phyloP scores from a whole-genome alignment of 2,888 invertebrate species.

The Apamea crenata region DNA sequence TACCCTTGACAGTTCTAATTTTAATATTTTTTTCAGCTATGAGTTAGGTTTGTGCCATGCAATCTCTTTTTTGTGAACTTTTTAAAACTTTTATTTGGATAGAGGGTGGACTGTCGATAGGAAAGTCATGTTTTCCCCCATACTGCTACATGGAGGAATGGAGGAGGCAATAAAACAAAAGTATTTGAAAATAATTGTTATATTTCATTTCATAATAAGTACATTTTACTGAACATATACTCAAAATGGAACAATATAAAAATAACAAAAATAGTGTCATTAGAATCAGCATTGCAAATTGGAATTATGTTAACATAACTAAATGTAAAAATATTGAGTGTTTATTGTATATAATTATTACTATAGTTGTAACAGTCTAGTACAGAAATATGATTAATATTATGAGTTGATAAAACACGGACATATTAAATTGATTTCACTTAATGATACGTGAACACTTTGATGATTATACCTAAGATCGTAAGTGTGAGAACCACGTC shows the following conservation, averaged over 20 bases:
- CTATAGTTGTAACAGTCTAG: slow-evolving; percentile 64
- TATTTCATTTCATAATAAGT: slow-evolving; percentile 86
- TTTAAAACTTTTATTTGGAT: neutral
- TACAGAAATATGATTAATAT: slow-evolving; percentile 48
- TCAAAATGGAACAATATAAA: slow-evolving; percentile 80
- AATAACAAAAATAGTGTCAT: slow-evolving; percentile 77
- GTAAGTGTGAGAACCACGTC: slow-evolving; percentile 54
- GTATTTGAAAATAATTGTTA: slow-evolving; percentile 84
- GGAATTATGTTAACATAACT: slow-evolving; percentile 60
- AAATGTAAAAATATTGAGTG: slow-evolving; percentile 66
- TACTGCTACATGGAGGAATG: too few species aligned
- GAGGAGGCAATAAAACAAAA: slow-evolving; percentile 68
- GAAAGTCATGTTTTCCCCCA: neutral
- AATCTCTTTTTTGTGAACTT: slow-evolving; percentile 36
- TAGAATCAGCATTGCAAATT: slow-evolving; percentile 61
- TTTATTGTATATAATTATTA: slow-evolving; percentile 63
- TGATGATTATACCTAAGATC: slow-evolving; percentile 54
- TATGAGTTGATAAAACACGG: slow-evolving; percentile 53
- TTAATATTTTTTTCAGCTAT: slow-evolving; percentile 72
- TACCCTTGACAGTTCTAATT: slow-evolving; percentile 83
- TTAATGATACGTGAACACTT: slow-evolving; percentile 63
- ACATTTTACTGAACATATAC: slow-evolving; percentile 80
- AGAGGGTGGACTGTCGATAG: neutral
- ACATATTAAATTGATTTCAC: slow-evolving; percentile 55
- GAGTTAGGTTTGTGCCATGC: slow-evolving; percentile 23